Evolutionary conservation across 2,797 vertebrate species (phyloP).

Genomic region (Gobio occitaniae): DNA sequence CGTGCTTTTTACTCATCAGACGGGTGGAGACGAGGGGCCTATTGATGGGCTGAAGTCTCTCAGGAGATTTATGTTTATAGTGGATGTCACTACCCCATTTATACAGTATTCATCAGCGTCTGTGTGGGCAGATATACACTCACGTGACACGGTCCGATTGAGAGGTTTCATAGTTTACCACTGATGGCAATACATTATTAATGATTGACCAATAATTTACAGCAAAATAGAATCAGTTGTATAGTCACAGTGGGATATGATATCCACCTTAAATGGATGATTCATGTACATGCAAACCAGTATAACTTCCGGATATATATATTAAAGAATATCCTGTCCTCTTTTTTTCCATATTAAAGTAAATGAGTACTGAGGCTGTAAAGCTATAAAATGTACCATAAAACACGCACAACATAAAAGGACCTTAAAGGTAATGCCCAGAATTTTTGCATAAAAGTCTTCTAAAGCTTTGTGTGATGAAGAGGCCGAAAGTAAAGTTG

Average conservation of each 20-base stretch:
- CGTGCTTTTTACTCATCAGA: constrained; percentile 73
- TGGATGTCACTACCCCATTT: constrained; percentile 6
- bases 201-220: background rate
- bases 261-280: background rate
- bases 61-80: constrained; percentile 38
- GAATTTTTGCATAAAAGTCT: too few relatives aligned
- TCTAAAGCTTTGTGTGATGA: too few relatives aligned
- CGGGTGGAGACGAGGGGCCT: constrained; percentile 66
- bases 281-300: background rate
- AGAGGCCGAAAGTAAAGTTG: background rate
- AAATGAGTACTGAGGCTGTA: background rate
- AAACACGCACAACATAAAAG: background rate
- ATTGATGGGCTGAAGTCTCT: constrained; percentile 35
- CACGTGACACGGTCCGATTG: background rate
- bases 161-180: background rate
- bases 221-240: background rate
- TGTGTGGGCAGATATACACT: constrained; percentile 23
- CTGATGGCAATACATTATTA: background rate
- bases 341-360: background rate
- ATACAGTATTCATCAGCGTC: constrained; percentile 47
- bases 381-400: background rate
- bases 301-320: background rate
- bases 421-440: too few relatives aligned
- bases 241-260: background rate
- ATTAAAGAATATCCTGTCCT: background rate